phyloP scores from a whole-genome alignment of 2,888 invertebrate genomes.

The Quadroppia sp. region DNA sequence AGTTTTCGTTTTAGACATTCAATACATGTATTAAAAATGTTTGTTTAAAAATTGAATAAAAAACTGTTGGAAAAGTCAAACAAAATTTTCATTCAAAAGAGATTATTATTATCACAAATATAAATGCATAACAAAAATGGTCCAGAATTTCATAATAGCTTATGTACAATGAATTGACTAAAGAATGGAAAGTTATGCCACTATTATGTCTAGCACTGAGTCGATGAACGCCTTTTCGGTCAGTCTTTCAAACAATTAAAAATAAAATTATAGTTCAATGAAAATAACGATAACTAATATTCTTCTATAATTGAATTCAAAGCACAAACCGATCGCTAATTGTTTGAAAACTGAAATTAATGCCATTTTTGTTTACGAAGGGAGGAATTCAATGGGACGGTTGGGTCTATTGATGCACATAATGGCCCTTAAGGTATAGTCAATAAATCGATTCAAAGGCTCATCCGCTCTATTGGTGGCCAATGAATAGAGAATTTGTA shows the following conservation, averaged over 20 bases:
- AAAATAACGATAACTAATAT: not conserved
- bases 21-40: not conserved
- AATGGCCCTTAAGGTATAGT: slow-evolving; percentile 9
- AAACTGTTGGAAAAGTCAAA: too few species aligned
- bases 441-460: not conserved
- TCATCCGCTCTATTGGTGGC: not conserved
- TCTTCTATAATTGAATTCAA: not conserved
- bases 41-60: not conserved
- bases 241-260: not conserved
- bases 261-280: not conserved
- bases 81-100: too few species aligned
- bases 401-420: not conserved
- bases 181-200: not conserved
- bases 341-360: not conserved
- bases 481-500: not conserved
- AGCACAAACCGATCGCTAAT: not conserved
- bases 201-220: not conserved
- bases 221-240: not conserved
- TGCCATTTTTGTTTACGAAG: not conserved
- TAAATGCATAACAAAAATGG: too few species aligned
- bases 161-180: too few species aligned
- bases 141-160: too few species aligned
- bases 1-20: not conserved
- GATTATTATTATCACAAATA: too few species aligned
- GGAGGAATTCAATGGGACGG: not conserved